Base-by-base conservation (phyloP, 2,888 invertebrate species). In the Spilosoma lubricipeda region DNA sequence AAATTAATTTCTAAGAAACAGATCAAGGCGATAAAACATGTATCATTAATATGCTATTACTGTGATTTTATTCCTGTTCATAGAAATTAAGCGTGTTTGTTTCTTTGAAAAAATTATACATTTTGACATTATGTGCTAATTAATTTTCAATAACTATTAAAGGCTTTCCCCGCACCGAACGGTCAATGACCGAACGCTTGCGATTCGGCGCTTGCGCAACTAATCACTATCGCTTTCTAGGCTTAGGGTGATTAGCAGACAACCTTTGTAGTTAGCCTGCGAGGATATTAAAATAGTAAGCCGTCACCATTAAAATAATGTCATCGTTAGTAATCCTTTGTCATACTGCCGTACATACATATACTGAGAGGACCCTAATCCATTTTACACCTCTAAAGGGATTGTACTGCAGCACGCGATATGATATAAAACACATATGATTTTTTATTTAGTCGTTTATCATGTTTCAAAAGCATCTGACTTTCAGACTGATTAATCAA, bases 191-290 rank as follows among this genome's bases (percentile, higher is more conserved):
- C 93, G 87, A 71, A 67, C 78, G 78, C 76, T 78, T 80, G 86
- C 87, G 85, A 91, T 94, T 94, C 91, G 94, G 91, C 90, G 89
- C 90, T 93, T 92, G 90, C 94, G 93, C 91, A 93, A 93, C 89
- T 82, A 86, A 90, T 90, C 92, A 93, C 94, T 94, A 90, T 94
- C 93, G 86, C 94, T 95, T 94, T 95, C 94, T 94, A 94, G 89
- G 90, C 90, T 86, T 88, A 87, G 85, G 88, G 85, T 85, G 84
- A 84, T 81, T 77, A 77, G 80, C 76, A 72, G 70, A 73, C 68
- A 63, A 67, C 73, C 63, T 69, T 48, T 69, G 23, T 77, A 42
- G 73, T n/a, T 59, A 59, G 59, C 39, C 65, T 20, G 27, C 39
- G 33, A 18, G 36, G 52, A 33, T 56, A 52, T 68, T 59, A 59